Evolutionary conservation across 1,140 invertebrate genomes (phyloP), one percentile per base, ranked within the genome.

Genomic region (Pissodes strobi): DNA sequence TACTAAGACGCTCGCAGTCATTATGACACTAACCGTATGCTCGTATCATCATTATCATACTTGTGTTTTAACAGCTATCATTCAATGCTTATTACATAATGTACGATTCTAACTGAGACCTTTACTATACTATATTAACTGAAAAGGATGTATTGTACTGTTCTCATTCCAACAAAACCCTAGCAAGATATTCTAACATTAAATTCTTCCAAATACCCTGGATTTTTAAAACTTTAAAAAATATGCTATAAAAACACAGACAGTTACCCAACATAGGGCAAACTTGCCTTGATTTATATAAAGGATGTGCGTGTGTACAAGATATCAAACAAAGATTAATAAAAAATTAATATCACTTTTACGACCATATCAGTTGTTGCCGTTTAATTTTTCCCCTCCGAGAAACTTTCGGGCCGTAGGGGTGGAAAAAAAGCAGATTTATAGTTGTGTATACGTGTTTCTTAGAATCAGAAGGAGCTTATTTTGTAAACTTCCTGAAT

Each of bases 291-390:
- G 56, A 59, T 59, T 59, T 59, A 59, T 59, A 9, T 59, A 30
- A 34, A 25, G 43, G 41, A 25, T 48, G 56, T 37, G 41, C 17
- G 27, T 19, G 38, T 22, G 8, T 22, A 46, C 9, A 8, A 23
- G 15, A 27, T 17, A 34, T 37, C 41, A 59, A 48, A 37, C 43
- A 48, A n/a, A 34, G 43, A 59, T 46, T 46, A 59, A 59, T 59
- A 59, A 59, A 59, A 59, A 59, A 59, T 59, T 59, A 59, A 59
- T 59, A 59, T 59, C 43, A 43, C 48, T 59, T 59, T 59, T 59
- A 59, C 43, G 56, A 59, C 37, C 8, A 59, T 46, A 59, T 59
- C 56, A 59, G 56, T 59, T 59, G 56, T 34, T 48, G 56, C 43
- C 55, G 17, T 57, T 57, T 57, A 57, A 57, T 57, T 57, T 57